phyloP scores from a whole-genome alignment of 2,888 invertebrate genomes.

The Lithosia quadra region DNA sequence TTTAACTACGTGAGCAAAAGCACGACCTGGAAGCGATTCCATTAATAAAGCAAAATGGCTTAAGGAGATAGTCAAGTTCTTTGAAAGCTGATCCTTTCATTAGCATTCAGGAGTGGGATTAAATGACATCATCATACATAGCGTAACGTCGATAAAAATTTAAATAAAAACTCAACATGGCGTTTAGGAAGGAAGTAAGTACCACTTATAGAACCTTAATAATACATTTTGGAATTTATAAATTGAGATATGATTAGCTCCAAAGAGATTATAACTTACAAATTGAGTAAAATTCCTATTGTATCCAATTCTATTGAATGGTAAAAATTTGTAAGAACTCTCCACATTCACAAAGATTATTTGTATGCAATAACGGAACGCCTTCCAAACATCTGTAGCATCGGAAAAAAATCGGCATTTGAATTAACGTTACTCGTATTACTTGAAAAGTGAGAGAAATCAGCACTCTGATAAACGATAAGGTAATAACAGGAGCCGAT shows the following conservation, averaged over 20 bases:
- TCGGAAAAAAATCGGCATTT: constrained; percentile 59
- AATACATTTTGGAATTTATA: constrained; percentile 49
- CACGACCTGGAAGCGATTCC: constrained; percentile 29
- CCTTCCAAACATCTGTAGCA: constrained; percentile 80
- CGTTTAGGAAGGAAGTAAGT: constrained; percentile 50
- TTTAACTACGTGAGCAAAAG: constrained; percentile 29
- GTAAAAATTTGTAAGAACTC: constrained; percentile 52
- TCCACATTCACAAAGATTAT: constrained; percentile 61
- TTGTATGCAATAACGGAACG: constrained; percentile 79
- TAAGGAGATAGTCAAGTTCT: constrained; percentile 25
- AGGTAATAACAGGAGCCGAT: constrained; percentile 86
- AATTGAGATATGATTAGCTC: constrained; percentile 56
- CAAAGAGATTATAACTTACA: constrained; percentile 49
- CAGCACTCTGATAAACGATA: constrained; percentile 79
- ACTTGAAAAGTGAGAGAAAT: constrained; percentile 83
- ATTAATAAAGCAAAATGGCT: constrained; percentile 36
- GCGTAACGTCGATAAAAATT: constrained; percentile 27
- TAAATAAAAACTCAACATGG: constrained; percentile 47
- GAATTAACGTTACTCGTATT: constrained; percentile 78
- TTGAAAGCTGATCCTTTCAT: constrained; percentile 44
- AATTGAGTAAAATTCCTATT: constrained; percentile 44
- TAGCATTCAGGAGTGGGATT: constrained; percentile 41
- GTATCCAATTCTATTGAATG: constrained; percentile 37
- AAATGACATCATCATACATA: constrained; percentile 49
- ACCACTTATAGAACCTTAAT: constrained; percentile 38